A percentile compares a stretch with the other conserved stretches of the same genome.
These are phyloP conservation scores for Trichomalopsis sarcophagae DNA, from an alignment of 1,140 invertebrate genomes.

Conservation along the genomic window DNA sequence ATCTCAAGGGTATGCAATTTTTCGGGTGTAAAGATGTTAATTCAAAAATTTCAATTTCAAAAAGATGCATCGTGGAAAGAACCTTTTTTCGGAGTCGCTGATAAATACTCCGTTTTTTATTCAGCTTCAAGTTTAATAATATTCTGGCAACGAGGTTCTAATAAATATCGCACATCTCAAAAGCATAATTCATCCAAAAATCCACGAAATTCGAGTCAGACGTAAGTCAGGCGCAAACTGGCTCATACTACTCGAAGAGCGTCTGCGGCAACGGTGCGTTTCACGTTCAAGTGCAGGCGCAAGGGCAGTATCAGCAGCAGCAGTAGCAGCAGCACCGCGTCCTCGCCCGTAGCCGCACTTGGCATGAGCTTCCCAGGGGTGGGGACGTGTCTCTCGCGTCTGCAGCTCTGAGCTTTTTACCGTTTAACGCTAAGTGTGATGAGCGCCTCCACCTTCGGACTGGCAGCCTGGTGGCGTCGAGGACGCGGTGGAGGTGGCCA, in stretches of 20 bases:
- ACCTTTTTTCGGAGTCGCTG: neutral
- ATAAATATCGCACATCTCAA: neutral
- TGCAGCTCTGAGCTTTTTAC: neutral
- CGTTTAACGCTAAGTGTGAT: constrained; percentile 24
- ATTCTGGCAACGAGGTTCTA: neutral
- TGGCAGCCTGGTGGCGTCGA: constrained; percentile 68
- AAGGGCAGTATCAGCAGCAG: neutral
- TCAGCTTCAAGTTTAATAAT: neutral
- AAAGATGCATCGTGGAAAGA: neutral
- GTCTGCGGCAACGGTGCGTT: neutral
- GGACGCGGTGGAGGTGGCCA: constrained; percentile 70
- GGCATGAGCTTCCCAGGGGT: constrained; percentile 1
- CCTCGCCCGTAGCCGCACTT: neutral
- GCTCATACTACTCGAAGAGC: neutral
- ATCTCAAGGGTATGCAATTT: too few relatives aligned
- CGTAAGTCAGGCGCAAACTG: neutral
- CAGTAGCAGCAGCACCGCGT: neutral
- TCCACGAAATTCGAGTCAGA: neutral
- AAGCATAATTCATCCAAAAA: neutral
- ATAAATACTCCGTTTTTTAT: too few relatives aligned
- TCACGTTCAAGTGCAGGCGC: constrained; percentile 25
- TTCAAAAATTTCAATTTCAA: neutral
- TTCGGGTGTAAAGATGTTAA: too few relatives aligned
- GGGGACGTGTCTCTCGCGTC: neutral
- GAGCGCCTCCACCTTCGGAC: constrained; percentile 63